phyloP scores from a whole-genome alignment of 2,888 invertebrate species.

The Cheilosia vulpina region DNA sequence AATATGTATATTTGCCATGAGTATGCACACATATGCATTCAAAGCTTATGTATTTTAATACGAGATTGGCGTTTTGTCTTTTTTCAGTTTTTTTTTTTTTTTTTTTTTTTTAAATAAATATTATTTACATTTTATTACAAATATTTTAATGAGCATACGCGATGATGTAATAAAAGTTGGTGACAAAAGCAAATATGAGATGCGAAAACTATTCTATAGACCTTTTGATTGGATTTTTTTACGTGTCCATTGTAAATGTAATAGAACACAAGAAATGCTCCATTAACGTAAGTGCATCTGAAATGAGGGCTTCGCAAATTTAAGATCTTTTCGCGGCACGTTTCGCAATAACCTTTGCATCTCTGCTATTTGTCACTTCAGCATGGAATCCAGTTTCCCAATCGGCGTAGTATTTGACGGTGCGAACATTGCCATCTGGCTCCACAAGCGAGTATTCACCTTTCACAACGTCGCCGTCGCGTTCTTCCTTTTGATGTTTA shows the following conservation, averaged over 20 bases:
- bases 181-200: conserved; percentile 61
- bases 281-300: conserved; percentile 44
- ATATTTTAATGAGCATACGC: conserved; percentile 67
- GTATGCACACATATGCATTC: conserved; percentile 2
- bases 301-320: conserved; percentile 70
- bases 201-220: conserved; percentile 61
- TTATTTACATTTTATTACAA: conserved; percentile 74
- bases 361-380: conserved; percentile 88
- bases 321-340: conserved; percentile 78
- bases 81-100: conserved; percentile 5
- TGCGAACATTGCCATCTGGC: conserved; percentile 90
- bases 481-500: conserved; percentile 89
- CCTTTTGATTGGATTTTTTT: conserved; percentile 28
- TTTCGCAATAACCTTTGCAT: conserved; percentile 83
- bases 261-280: conserved; percentile 37
- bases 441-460: conserved; percentile 89
- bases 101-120: conserved; percentile 69
- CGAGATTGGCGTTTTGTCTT: conserved; percentile 50
- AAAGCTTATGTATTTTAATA: conserved; percentile 46
- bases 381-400: conserved; percentile 92
- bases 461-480: conserved; percentile 89
- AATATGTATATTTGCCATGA: conserved; percentile 29
- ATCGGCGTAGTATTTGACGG: conserved; percentile 90
- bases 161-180: conserved; percentile 61
- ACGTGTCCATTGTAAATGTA: conserved; percentile 1